phyloP scores from a whole-genome alignment of 2,888 invertebrate genomes.

The Ceraclea dissimilis region DNA sequence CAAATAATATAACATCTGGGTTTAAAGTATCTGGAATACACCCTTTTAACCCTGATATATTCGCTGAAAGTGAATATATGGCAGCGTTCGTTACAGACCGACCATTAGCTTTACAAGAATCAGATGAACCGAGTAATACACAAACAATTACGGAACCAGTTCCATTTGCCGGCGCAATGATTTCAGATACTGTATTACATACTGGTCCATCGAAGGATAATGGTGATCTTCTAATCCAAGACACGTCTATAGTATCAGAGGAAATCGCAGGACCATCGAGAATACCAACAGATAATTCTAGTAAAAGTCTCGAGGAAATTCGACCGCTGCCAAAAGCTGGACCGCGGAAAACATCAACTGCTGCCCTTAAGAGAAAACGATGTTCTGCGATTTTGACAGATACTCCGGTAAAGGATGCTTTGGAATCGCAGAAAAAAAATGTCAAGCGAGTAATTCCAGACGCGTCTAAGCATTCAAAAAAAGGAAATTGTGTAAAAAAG shows the following conservation, averaged over 20 bases:
- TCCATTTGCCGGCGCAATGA: background rate
- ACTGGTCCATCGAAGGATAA: background rate
- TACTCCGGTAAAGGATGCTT: slow-evolving; percentile 23
- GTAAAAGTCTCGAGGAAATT: slow-evolving; percentile 13
- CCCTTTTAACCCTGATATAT: slow-evolving; percentile 15
- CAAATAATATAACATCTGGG: slow-evolving; percentile 5
- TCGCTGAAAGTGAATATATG: slow-evolving; percentile 10
- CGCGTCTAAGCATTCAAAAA: slow-evolving; percentile 3
- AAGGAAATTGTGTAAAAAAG: slow-evolving; percentile 8
- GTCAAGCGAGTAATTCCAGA: slow-evolving; percentile 6
- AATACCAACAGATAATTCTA: background rate
- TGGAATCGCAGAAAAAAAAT: slow-evolving; percentile 11
- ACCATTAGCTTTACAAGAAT: slow-evolving; percentile 9
- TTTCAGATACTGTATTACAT: slow-evolving; percentile 2
- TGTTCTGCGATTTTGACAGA: slow-evolving; percentile 25
- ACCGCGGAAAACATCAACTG: slow-evolving; percentile 13
- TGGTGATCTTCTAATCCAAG: background rate
- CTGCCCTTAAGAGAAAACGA: slow-evolving; percentile 15
- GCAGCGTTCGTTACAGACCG: slow-evolving; percentile 10
- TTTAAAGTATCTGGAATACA: slow-evolving; percentile 10
- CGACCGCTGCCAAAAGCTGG: slow-evolving; percentile 21
- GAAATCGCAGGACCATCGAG: slow-evolving; percentile 6
- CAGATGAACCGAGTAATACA: background rate
- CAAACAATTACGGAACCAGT: slow-evolving; percentile 1
- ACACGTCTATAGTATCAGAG: slow-evolving; percentile 1